These are phyloP conservation scores for Stichopus horrens DNA, from an alignment of 53 echinoderm and acorn worm species.

Conservation along the genomic window DNA sequence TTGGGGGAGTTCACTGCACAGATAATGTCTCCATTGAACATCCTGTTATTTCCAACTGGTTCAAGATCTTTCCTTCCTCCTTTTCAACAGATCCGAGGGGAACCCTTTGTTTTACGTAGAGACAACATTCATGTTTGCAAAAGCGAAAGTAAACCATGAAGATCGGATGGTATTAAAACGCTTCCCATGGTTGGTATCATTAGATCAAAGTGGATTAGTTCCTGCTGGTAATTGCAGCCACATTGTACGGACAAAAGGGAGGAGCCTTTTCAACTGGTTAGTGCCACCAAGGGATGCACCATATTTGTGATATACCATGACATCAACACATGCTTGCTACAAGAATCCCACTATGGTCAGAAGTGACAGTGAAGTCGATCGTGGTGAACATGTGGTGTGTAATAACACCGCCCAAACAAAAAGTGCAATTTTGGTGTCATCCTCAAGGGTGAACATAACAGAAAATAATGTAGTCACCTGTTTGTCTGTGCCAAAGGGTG, in stretches of 20 bases:
- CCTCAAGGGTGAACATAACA: background rate
- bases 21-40: slow-evolving; percentile 18
- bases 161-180: slow-evolving; percentile 11
- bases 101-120: background rate
- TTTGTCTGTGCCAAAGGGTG: background rate
- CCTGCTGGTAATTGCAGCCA: slow-evolving; percentile 17
- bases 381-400: background rate
- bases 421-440: background rate
- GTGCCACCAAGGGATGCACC: background rate
- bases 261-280: background rate
- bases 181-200: background rate
- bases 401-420: background rate
- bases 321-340: background rate
- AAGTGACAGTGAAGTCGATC: slow-evolving; percentile 31
- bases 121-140: slow-evolving; percentile 7
- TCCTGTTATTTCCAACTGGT: slow-evolving; percentile 24
- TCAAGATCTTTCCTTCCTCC: slow-evolving; percentile 4
- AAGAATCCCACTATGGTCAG: background rate
- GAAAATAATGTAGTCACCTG: background rate
- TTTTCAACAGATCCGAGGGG: background rate
- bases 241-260: background rate
- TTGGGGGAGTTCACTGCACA: background rate
- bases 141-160: background rate
- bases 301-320: background rate
- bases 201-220: background rate